Evolutionary conservation across 1,140 invertebrate species (phyloP), one percentile per base, ranked within the genome.

Genomic region (Parapsyche elsis): DNA sequence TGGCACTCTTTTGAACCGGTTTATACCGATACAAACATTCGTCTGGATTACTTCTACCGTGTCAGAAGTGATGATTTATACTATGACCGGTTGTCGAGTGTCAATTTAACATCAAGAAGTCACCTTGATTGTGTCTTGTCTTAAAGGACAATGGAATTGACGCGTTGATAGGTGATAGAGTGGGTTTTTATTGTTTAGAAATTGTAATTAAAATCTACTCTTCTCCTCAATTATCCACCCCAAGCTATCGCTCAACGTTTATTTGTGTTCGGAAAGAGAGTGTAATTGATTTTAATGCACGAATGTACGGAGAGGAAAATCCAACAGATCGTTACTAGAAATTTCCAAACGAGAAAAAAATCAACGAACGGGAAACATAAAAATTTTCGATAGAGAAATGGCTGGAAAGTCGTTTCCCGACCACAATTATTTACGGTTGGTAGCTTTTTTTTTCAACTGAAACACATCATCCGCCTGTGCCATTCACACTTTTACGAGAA

Each of bases 401-500:
- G 10, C 9, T 67, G 9, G 64, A 67, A 67, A 67, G 64, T 67
- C 64, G 64, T 67, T 67, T 67, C 21, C 64, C 64, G 64, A 67
- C 64, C 24, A 67, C 23, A 67, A 67, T 67, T 67, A 67, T 67
- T 67, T 67, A 67, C 64, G 64, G 64, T 67, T 67, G 19, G 64
- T 67, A 67, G 24, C 26, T 67, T 61, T 53, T 38, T 38, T 53
- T 67, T 67, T 24, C 21, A 26, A 67, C 21, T 26, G 64, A 23
- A 67, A 67, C 14, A 67, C 64, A 67, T 67, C 64, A 67, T 53
- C 49, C 49, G 49, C 61, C 7, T 73, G 16, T 46, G 16, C 71
- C 71, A 38, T 73, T 73, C 71, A 73, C 71, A 45, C 38, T 73
- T 73, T 73, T 73, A 49, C 71, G 38, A 57, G 26, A 76, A 73